These are phyloP conservation scores for Nemotelus pantherinus DNA, from an alignment of 2,888 invertebrate genomes.

Conservation along the genomic window DNA sequence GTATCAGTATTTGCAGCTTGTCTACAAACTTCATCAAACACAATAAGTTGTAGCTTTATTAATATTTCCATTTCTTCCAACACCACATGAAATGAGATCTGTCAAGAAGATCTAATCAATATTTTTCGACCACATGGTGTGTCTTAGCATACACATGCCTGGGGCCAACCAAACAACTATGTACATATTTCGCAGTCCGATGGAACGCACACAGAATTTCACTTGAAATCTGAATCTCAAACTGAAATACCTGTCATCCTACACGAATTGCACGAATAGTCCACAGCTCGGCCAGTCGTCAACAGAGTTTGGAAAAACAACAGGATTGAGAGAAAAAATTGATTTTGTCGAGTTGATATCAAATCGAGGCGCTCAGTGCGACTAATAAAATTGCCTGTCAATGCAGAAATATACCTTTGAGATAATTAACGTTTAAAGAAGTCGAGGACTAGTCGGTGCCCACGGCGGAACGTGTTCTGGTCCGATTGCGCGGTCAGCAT, in stretches of 20 bases:
- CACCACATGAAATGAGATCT: not conserved
- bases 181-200: conserved; percentile 3
- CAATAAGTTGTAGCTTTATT: not conserved
- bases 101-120: conserved; percentile 26
- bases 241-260: conserved; percentile 35
- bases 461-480: conserved; percentile 47
- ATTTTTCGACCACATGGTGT: conserved; percentile 35
- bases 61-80: not conserved
- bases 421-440: conserved; percentile 51
- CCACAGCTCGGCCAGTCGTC: conserved; percentile 21
- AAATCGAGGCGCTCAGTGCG: conserved; percentile 23
- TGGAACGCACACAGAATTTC: conserved; percentile 7
- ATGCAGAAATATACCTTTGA: conserved; percentile 49
- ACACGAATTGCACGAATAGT: conserved; percentile 16
- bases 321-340: conserved; percentile 30
- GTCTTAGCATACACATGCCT: conserved; percentile 5
- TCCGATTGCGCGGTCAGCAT: conserved; percentile 38
- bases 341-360: conserved; percentile 28
- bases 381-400: conserved; percentile 51
- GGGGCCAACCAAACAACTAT: not conserved
- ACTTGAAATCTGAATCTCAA: conserved; percentile 25
- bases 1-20: too few relatives aligned
- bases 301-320: conserved; percentile 22
- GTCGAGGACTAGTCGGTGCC: conserved; percentile 49
- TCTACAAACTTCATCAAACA: too few relatives aligned